Percentiles rank a stretch among this genome's conserved stretches.
These are phyloP conservation scores for Perognathus longimembris DNA, from an alignment of 2,113 vertebrate species.

Conservation along the genomic window DNA sequence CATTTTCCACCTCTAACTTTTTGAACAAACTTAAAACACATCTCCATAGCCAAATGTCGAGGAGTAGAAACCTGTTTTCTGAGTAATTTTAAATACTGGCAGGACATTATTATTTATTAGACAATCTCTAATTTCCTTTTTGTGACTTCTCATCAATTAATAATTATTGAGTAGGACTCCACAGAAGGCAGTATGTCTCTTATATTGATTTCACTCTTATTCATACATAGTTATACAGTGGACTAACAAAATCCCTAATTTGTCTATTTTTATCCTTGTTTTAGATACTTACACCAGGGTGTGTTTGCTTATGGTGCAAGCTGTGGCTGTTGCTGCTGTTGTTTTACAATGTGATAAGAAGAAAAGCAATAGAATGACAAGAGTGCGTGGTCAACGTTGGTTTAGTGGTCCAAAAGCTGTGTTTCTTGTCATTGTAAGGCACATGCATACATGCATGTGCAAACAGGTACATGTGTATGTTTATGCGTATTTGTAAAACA, in stretches of 20 bases:
- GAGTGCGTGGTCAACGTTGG: neutral
- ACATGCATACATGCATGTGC: neutral
- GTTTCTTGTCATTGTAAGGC: neutral
- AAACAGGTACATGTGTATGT: neutral
- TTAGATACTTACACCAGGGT: too few species aligned
- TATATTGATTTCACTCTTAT: neutral
- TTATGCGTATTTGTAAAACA: neutral
- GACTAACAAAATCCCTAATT: neutral
- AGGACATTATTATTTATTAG: neutral
- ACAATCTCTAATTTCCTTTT: neutral
- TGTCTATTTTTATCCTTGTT: neutral
- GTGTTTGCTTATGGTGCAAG: neutral
- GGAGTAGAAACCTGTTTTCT: neutral
- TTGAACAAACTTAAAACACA: neutral
- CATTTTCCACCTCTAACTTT: neutral
- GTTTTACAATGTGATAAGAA: neutral
- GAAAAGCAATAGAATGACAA: neutral
- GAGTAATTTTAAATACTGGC: neutral
- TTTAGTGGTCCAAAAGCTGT: neutral
- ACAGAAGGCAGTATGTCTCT: rapidly evolving
- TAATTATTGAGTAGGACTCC: neutral
- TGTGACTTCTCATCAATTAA: neutral
- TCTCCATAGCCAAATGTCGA: neutral
- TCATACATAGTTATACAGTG: neutral
- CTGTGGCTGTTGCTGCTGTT: neutral